phyloP scores from a whole-genome alignment of 2,888 invertebrate species.

The Polydrusus pterygomalis region DNA sequence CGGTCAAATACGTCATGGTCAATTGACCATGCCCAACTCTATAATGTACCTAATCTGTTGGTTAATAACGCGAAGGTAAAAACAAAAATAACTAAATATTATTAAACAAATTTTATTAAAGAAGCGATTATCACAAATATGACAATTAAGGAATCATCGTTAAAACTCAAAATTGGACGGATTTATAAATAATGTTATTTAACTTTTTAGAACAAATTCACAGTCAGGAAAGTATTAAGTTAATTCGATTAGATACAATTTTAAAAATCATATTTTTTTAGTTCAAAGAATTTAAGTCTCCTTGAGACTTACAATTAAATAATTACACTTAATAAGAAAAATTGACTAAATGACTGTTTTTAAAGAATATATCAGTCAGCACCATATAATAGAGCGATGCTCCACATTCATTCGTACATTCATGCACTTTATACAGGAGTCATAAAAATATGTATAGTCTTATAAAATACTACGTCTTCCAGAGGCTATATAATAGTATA shows the following conservation, averaged over 20 bases:
- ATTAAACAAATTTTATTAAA: slow-evolving; percentile 72
- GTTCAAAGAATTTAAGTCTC: slow-evolving; percentile 48
- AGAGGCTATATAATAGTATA: slow-evolving; percentile 65
- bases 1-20: no score
- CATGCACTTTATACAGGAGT: slow-evolving; percentile 71
- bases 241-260: slow-evolving; percentile 45
- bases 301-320: slow-evolving; percentile 24
- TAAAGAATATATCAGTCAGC: slow-evolving; percentile 70
- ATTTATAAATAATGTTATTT: slow-evolving; percentile 56
- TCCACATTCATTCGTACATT: slow-evolving; percentile 68
- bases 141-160: slow-evolving; percentile 72
- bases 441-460: slow-evolving; percentile 69
- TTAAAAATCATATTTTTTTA: slow-evolving; percentile 51
- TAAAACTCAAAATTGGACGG: slow-evolving; percentile 65
- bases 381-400: slow-evolving; percentile 67
- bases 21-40: no score
- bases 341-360: slow-evolving; percentile 71
- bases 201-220: slow-evolving; percentile 28
- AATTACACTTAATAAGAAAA: slow-evolving; percentile 60
- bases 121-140: slow-evolving; percentile 74
- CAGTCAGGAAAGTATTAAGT: slow-evolving; percentile 43
- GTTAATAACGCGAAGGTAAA: not conserved
- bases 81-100: slow-evolving; percentile 53
- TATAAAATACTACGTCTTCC: slow-evolving; percentile 69
- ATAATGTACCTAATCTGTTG: no score